Conservation (phyloP, 2,113 vertebrate genomes). For the Bambusicola thoracicus region DNA sequence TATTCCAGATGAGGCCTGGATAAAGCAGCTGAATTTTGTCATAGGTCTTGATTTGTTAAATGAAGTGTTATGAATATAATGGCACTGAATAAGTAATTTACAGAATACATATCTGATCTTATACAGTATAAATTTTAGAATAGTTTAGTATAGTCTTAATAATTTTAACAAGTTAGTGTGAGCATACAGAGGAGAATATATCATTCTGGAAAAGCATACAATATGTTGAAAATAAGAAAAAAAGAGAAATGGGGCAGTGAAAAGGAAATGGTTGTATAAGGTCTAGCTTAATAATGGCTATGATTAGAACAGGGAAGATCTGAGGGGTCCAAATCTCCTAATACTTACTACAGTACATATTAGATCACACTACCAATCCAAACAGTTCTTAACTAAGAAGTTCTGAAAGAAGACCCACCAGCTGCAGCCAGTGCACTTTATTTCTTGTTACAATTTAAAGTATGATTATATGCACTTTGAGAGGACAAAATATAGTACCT, state of each 20-base stretch:
- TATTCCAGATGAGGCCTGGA: constrained; percentile 31
- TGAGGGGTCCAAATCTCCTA: constrained; percentile 13
- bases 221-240: neutral
- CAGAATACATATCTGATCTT: neutral
- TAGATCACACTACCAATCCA: neutral
- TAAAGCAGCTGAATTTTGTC: constrained; percentile 48
- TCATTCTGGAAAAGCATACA: neutral
- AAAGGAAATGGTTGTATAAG: constrained; percentile 3
- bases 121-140: neutral
- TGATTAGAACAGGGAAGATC: neutral
- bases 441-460: neutral
- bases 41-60: constrained; percentile 12
- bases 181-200: neutral
- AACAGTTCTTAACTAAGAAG: neutral
- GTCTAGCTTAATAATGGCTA: neutral
- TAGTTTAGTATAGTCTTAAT: constrained; percentile 20
- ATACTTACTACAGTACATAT: neutral
- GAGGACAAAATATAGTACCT: neutral
- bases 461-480: neutral
- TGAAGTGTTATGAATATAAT: constrained; percentile 24
- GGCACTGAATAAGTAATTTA: constrained; percentile 44
- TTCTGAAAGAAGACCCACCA: neutral
- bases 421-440: neutral
- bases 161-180: neutral
- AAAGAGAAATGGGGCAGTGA: neutral